phyloP scores from a whole-genome alignment of 2,113 vertebrate genomes.

The Plotosus lineatus region DNA sequence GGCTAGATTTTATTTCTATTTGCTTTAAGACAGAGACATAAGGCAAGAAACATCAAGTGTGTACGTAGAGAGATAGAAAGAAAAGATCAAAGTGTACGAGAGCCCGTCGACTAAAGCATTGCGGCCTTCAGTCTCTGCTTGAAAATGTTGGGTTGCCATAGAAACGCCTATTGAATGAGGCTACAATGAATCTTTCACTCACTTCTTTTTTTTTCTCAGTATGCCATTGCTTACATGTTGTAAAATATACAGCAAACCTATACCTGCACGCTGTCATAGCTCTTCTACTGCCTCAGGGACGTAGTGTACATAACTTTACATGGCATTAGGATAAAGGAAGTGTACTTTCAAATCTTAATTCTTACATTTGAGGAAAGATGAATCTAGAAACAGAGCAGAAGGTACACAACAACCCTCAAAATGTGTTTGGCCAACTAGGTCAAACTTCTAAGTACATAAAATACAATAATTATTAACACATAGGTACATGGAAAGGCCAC shows the following conservation, averaged over 20 bases:
- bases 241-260: slow-evolving; percentile 26
- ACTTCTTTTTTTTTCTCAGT: slow-evolving; percentile 39
- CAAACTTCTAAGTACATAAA: not conserved
- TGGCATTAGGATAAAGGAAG: not conserved
- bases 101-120: slow-evolving; percentile 44
- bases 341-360: not conserved
- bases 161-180: slow-evolving; percentile 58
- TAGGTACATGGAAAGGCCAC: not conserved
- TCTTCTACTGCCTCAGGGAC: not conserved
- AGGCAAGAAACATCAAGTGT: slow-evolving; percentile 36
- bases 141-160: slow-evolving; percentile 59
- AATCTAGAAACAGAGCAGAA: too few relatives aligned
- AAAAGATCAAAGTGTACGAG: slow-evolving; percentile 48
- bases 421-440: not conserved
- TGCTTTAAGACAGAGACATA: slow-evolving; percentile 19
- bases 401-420: not conserved
- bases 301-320: not conserved
- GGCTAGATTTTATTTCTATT: not conserved
- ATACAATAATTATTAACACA: not conserved
- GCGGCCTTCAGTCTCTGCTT: slow-evolving; percentile 53
- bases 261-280: not conserved
- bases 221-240: slow-evolving; percentile 32
- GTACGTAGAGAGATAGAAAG: slow-evolving; percentile 38
- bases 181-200: slow-evolving; percentile 57
- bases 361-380: not conserved